Percentiles rank a stretch among this genome's conserved stretches.
phyloP scores from a whole-genome alignment of 1,140 invertebrate genomes.

The Mactra quadrangularis region DNA sequence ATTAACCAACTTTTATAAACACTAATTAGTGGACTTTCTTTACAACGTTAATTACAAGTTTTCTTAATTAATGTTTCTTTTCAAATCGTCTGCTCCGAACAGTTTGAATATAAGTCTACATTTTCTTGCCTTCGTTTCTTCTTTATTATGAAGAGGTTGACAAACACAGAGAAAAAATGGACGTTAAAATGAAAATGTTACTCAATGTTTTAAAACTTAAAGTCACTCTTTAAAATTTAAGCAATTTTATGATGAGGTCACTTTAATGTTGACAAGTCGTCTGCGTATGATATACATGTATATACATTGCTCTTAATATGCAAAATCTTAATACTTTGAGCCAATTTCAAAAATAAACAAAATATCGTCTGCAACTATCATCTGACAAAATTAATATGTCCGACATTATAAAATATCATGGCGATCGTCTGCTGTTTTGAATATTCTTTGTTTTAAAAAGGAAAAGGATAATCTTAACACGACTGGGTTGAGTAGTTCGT shows the following conservation, averaged over 20 bases:
- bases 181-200: too few relatives aligned
- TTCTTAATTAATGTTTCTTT: too few relatives aligned
- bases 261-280: constrained; percentile 45
- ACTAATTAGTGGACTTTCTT: too few relatives aligned
- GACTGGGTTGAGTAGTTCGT: constrained; percentile 25
- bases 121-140: constrained; percentile 4
- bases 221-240: too few relatives aligned
- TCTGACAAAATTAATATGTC: constrained; percentile 57
- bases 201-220: too few relatives aligned
- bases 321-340: constrained; percentile 9
- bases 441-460: constrained; percentile 56
- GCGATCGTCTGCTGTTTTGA: constrained; percentile 5
- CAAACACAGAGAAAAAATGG: too few relatives aligned
- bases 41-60: too few relatives aligned
- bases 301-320: constrained; percentile 42
- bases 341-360: constrained; percentile 48
- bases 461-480: constrained; percentile 24
- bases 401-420: constrained; percentile 17
- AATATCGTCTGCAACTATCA: constrained; percentile 25
- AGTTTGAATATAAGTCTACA: constrained; percentile 22
- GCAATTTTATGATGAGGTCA: constrained; percentile 5
- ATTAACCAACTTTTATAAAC: too few relatives aligned
- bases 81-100: constrained; percentile 50
- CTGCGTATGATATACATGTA: constrained; percentile 43
- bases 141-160: too few relatives aligned